These are phyloP conservation scores for Acleris cristana DNA, from an alignment of 2,888 invertebrate species.

Conservation along the genomic window DNA sequence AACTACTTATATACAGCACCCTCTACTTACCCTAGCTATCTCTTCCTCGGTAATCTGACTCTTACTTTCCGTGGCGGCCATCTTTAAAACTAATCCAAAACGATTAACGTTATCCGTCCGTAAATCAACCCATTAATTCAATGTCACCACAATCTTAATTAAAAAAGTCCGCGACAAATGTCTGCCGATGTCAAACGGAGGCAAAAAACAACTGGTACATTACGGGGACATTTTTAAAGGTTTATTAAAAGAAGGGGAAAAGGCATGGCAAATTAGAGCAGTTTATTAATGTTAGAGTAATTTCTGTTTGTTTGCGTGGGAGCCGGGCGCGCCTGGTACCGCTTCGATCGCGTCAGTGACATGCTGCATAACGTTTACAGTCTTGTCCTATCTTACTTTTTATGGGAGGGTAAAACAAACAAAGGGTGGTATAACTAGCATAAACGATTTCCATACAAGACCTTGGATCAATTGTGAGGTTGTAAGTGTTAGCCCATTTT, in stretches of 20 bases:
- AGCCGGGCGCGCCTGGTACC: conserved; percentile 53
- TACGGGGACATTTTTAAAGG: conserved; percentile 72
- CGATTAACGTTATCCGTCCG: conserved; percentile 21
- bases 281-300: conserved; percentile 81
- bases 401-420: too few relatives aligned
- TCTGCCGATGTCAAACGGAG: conserved; percentile 71
- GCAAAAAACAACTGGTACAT: conserved; percentile 81
- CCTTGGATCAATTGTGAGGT: too few relatives aligned
- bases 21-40: conserved; percentile 68
- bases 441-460: too few relatives aligned
- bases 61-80: conserved; percentile 62
- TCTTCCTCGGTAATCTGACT: conserved; percentile 75
- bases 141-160: conserved; percentile 36
- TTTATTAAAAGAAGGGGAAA: conserved; percentile 81
- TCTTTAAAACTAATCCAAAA: conserved; percentile 40
- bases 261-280: conserved; percentile 79
- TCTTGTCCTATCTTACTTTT: too few relatives aligned
- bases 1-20: conserved; percentile 15
- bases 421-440: too few relatives aligned
- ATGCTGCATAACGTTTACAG: too few relatives aligned
- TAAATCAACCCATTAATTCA: conserved; percentile 37
- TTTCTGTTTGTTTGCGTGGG: conserved; percentile 67
- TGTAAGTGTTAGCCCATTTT: too few relatives aligned
- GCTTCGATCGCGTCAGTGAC: conserved; percentile 10
- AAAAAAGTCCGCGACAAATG: conserved; percentile 57